Evolutionary conservation across 2,888 invertebrate species (phyloP).

Genomic region (Willowsia nigromaculata): DNA sequence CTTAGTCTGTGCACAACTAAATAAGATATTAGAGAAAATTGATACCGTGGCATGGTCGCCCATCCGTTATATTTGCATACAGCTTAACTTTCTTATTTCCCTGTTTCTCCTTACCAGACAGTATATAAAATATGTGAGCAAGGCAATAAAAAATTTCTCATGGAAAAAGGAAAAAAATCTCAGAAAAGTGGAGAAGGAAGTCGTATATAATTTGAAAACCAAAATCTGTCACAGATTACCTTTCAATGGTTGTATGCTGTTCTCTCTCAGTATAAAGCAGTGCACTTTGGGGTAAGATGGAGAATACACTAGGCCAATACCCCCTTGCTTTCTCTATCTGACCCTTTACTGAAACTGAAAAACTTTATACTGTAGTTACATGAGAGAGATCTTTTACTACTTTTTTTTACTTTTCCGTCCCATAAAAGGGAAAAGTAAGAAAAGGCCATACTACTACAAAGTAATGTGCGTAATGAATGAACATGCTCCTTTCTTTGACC

Average conservation of each 20-base stretch:
- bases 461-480: constrained; percentile 1
- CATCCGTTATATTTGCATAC: constrained; percentile 43
- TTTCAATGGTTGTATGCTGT: constrained; percentile 12
- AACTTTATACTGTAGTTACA: constrained; percentile 11
- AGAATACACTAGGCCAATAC: not conserved
- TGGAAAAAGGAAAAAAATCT: not conserved
- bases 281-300: not conserved
- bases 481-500: not conserved
- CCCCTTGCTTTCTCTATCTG: not conserved
- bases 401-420: not conserved
- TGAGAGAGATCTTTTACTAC: not conserved
- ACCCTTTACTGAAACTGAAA: not conserved
- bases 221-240: constrained; percentile 62
- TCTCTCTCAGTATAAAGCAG: not conserved
- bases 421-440: not conserved
- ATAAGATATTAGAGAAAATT: constrained; percentile 51
- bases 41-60: constrained; percentile 28
- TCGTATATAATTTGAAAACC: constrained; percentile 60
- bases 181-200: constrained; percentile 27
- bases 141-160: constrained; percentile 14
- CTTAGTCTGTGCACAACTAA: not conserved
- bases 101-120: not conserved
- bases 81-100: constrained; percentile 14
- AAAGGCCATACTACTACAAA: not conserved
- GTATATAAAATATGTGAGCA: not conserved